Base-by-base conservation (phyloP, 2,797 vertebrate genomes). In the Eutrigla gurnardus region DNA sequence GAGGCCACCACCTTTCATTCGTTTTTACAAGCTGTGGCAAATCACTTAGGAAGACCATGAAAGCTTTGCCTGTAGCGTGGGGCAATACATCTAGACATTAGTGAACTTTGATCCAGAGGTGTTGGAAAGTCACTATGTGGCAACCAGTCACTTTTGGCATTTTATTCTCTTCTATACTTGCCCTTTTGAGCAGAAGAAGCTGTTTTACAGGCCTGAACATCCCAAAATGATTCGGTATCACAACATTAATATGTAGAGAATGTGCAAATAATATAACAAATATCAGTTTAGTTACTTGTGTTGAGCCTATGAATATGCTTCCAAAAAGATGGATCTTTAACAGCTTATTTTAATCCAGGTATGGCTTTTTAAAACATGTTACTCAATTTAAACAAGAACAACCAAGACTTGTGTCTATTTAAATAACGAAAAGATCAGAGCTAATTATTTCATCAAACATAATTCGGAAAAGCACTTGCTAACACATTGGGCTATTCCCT, bases 51-150 rank as follows among this genome's bases (percentile, higher is more conserved):
- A 3, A 5, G 33, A 59, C n/a, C 40, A 3, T 25, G 25, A 35
- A 15, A 62, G 57, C 40, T 1, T 12, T 47, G 6, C 45, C 7
- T 1, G 37, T n/a, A 58, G 46, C 36, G 0, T 53, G 25, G 54
- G 72, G 42, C 35, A 62, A 14, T 55, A 36, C 6, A 50, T 78
- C 53, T 14, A 40, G 35, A 68, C 18, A 35, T 18, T 1, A 25
- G 25, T 47, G 33, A 60, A 54, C 62, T 61, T 55, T 66, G 68
- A 61, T 54, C 55, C 42, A 47, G 62, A 54, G 55, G 68, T 71
- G 49, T 15, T 54, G 25, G 57, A 15, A 52, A 80, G 57, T 35
- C 6, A 1, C 37, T 4, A 14, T 37, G 77, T 35, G 25, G 17
- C 18, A 43, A 68, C 52, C 10, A 54, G 63, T 61, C 61, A 57